Conservation (phyloP, 1,140 invertebrate genomes). For the Drosophila takahashii region DNA sequence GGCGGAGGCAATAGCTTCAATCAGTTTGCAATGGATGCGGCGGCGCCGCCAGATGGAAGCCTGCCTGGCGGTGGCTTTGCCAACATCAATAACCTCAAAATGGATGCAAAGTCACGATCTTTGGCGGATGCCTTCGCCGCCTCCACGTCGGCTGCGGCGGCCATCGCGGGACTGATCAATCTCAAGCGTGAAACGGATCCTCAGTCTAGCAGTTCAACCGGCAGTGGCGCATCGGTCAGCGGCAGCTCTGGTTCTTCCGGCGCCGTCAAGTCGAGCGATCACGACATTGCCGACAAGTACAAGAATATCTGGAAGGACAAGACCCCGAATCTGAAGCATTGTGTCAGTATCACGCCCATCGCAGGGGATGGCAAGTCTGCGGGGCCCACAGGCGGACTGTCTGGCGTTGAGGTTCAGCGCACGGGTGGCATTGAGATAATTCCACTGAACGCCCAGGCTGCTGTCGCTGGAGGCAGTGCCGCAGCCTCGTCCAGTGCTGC, state of each 20-base stretch:
- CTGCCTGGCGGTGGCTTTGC: conserved; percentile 41
- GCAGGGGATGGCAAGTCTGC: conserved; percentile 53
- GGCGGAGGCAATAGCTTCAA: conserved; percentile 40
- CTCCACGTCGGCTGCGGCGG: conserved; percentile 69
- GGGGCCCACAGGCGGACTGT: neutral
- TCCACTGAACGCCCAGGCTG: conserved; percentile 82
- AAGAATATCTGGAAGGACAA: conserved; percentile 84
- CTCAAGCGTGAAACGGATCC: conserved; percentile 71
- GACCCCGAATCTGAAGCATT: conserved; percentile 71
- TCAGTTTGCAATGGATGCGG: conserved; percentile 60
- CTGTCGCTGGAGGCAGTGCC: conserved; percentile 1
- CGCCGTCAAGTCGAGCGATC: conserved; percentile 48
- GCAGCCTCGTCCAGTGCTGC: conserved; percentile 34
- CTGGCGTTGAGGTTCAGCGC: conserved; percentile 69
- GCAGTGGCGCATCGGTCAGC: neutral
- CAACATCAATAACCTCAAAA: conserved; percentile 58
- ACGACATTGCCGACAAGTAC: conserved; percentile 81
- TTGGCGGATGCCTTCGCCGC: conserved; percentile 67
- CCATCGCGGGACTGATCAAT: conserved; percentile 66
- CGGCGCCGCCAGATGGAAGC: conserved; percentile 28
- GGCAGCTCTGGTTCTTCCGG: neutral
- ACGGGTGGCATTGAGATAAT: conserved; percentile 86
- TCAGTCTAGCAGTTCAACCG: conserved; percentile 17
- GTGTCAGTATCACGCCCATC: conserved; percentile 78
- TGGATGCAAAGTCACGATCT: conserved; percentile 61